phyloP scores from a whole-genome alignment of 2,113 vertebrate genomes.

The Vanacampus margaritifer region DNA sequence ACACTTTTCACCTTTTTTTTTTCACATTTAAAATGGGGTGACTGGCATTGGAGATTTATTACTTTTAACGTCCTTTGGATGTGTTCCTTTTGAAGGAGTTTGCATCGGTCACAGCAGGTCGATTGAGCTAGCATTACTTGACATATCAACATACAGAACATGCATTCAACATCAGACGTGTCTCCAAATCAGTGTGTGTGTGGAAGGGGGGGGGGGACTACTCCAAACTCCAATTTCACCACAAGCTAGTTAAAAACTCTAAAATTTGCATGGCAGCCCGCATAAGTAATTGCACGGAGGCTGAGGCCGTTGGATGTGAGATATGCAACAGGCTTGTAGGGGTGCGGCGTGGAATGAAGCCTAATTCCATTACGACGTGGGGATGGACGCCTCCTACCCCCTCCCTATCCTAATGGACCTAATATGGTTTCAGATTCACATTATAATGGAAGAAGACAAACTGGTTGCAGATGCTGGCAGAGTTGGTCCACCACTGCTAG shows the following conservation, averaged over 20 bases:
- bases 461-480: constrained; percentile 81
- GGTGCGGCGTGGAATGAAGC: constrained; percentile 67
- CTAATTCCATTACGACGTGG: constrained; percentile 76
- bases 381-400: constrained; percentile 56
- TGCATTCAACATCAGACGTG: constrained; percentile 90
- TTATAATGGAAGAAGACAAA: constrained; percentile 79
- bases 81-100: constrained; percentile 85
- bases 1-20: constrained; percentile 45
- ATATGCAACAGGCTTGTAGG: constrained; percentile 81
- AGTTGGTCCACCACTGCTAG: constrained; percentile 80
- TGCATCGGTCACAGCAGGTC: constrained; percentile 92
- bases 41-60: constrained; percentile 81
- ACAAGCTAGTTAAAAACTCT: constrained; percentile 82
- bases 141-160: constrained; percentile 82
- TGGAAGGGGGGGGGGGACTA: constrained; percentile 64
- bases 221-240: constrained; percentile 85
- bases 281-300: constrained; percentile 67
- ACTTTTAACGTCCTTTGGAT: constrained; percentile 79
- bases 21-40: constrained; percentile 79
- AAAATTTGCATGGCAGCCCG: constrained; percentile 94
- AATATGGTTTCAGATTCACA: constrained; percentile 66
- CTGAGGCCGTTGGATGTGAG: constrained; percentile 73
- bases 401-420: constrained; percentile 42
- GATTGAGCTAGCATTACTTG: constrained; percentile 88
- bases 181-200: constrained; percentile 75